A percentile compares a stretch with the other conserved stretches of the same genome.
These are phyloP conservation scores for Tichodroma muraria DNA, from an alignment of 2,113 vertebrate genomes.

Conservation along the genomic window DNA sequence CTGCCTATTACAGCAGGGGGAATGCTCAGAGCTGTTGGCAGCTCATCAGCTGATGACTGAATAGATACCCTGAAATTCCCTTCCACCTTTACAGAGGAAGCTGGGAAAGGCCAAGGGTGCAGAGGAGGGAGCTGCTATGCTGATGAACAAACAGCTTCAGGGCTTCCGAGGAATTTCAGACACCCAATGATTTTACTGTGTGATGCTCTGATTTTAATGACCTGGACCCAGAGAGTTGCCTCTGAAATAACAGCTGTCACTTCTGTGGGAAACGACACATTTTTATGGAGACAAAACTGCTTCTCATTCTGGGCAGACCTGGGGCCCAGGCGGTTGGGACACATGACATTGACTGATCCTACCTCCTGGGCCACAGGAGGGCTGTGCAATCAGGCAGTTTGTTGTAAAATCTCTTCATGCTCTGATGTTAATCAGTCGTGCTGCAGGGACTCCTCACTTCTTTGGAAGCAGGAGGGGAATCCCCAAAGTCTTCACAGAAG, in stretches of 20 bases:
- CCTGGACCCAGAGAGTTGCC: neutral
- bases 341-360: rapidly evolving
- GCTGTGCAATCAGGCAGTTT: neutral
- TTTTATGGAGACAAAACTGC: neutral
- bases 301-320: neutral
- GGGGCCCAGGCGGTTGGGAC: neutral
- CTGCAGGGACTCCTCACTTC: neutral
- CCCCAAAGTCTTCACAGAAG: neutral
- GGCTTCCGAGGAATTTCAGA: neutral
- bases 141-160: neutral
- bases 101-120: neutral
- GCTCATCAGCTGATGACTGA: neutral
- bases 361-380: neutral
- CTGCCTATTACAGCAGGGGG: neutral
- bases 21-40: constrained; percentile 2
- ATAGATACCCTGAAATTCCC: neutral
- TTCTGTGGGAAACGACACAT: rapidly evolving
- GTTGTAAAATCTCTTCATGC: neutral
- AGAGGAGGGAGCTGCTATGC: neutral
- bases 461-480: neutral
- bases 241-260: neutral
- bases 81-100: neutral
- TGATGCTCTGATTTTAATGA: neutral
- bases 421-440: neutral
- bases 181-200: neutral